Conservation (phyloP, 2,888 invertebrate genomes). For the Campoletis raptor region DNA sequence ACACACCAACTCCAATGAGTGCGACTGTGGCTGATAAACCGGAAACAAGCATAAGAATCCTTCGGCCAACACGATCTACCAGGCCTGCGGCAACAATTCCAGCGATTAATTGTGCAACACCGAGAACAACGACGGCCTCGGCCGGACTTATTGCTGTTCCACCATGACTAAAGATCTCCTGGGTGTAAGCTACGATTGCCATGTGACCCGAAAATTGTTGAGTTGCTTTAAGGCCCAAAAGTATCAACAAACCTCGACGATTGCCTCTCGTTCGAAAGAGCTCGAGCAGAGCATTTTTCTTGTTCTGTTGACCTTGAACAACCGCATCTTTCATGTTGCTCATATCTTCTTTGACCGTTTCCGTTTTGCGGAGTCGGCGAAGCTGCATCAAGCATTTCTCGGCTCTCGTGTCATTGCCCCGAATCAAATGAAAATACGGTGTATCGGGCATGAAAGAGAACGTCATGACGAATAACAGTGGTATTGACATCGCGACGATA, state of each 20-base stretch:
- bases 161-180: slow-evolving; percentile 87
- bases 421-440: slow-evolving; percentile 87
- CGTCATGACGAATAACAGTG: slow-evolving; percentile 86
- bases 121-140: slow-evolving; percentile 86
- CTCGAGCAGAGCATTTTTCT: slow-evolving; percentile 85
- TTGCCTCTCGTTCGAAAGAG: slow-evolving; percentile 86
- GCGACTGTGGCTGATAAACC: slow-evolving; percentile 86
- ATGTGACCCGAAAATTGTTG: slow-evolving; percentile 88
- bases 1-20: slow-evolving; percentile 86
- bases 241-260: slow-evolving; percentile 87
- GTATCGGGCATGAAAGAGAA: slow-evolving; percentile 89
- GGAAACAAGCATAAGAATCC: slow-evolving; percentile 87
- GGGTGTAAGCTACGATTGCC: slow-evolving; percentile 87
- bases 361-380: slow-evolving; percentile 85
- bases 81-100: slow-evolving; percentile 87
- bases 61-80: slow-evolving; percentile 88
- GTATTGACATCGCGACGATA: slow-evolving; percentile 86
- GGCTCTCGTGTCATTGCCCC: slow-evolving; percentile 86
- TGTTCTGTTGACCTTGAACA: slow-evolving; percentile 85
- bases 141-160: slow-evolving; percentile 85
- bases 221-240: slow-evolving; percentile 87
- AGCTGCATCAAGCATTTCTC: slow-evolving; percentile 87
- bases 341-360: slow-evolving; percentile 86
- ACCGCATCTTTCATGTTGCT: slow-evolving; percentile 86
- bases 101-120: slow-evolving; percentile 86